Conservation (phyloP, 2,797 vertebrate species). For the Helostoma temminkii region DNA sequence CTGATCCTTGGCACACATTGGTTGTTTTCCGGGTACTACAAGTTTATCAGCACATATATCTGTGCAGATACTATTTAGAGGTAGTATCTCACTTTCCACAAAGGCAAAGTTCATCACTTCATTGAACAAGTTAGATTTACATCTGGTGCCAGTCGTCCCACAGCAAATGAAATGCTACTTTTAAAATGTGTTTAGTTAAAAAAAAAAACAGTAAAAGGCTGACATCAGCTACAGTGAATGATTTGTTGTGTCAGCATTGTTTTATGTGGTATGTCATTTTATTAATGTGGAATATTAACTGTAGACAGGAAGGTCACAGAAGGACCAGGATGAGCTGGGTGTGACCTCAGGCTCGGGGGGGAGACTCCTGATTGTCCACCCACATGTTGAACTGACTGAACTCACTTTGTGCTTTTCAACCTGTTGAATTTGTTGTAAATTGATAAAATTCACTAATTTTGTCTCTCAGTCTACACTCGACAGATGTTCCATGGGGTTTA, state of each 20-base stretch:
- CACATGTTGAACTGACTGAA: slow-evolving; percentile 43
- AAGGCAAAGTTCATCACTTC: slow-evolving; percentile 5
- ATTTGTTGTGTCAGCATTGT: slow-evolving; percentile 47
- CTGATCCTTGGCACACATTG: slow-evolving; percentile 63
- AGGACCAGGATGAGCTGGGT: slow-evolving; percentile 52
- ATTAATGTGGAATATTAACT: slow-evolving; percentile 60
- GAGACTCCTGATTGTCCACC: slow-evolving; percentile 57
- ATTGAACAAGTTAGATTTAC: slow-evolving; percentile 1
- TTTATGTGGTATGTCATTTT: slow-evolving; percentile 15
- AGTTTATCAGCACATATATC: slow-evolving; percentile 46
- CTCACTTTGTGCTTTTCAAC: too few relatives aligned
- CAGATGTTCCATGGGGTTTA: too few relatives aligned
- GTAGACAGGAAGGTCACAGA: slow-evolving; percentile 53
- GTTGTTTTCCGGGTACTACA: slow-evolving; percentile 44
- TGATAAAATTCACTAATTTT: too few relatives aligned
- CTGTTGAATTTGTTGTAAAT: too few relatives aligned
- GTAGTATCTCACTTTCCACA: background rate
- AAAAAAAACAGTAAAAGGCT: background rate
- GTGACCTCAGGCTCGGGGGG: slow-evolving; percentile 47
- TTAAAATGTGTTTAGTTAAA: background rate
- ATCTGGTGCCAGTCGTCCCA: slow-evolving; percentile 10
- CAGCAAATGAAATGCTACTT: slow-evolving; percentile 4
- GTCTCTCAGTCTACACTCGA: too few relatives aligned
- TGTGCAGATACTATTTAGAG: slow-evolving; percentile 29
- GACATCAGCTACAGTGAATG: slow-evolving; percentile 35